A percentile compares a stretch with the other conserved stretches of the same genome.
phyloP scores from a whole-genome alignment of 1,140 invertebrate genomes.

The Melipona quadrifasciata region DNA sequence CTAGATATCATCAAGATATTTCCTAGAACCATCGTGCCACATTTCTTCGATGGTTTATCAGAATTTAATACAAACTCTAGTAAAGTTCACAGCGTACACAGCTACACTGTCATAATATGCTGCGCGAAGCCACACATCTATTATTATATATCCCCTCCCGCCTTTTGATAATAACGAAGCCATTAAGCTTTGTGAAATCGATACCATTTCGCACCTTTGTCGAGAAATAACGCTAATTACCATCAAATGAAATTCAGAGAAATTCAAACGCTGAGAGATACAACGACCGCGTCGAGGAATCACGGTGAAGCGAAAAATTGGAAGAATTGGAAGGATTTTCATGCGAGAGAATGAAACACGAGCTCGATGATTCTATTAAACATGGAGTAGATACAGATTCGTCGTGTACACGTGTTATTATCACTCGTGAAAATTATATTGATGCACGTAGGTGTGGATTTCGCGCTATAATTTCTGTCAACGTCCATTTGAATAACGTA shows the following conservation, averaged over 20 bases:
- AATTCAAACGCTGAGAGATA: too few relatives aligned
- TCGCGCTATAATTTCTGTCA: not conserved
- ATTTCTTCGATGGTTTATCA: not conserved
- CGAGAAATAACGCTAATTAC: not conserved
- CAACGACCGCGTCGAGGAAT: too few relatives aligned
- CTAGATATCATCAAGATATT: not conserved
- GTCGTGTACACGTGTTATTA: not conserved
- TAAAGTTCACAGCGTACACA: not conserved
- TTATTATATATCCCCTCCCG: not conserved
- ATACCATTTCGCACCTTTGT: not conserved
- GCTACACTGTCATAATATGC: not conserved
- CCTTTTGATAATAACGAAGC: conserved; percentile 1
- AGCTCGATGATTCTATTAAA: not conserved
- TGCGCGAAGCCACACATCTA: not conserved
- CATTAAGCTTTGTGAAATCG: not conserved
- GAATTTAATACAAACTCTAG: not conserved
- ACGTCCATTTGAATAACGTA: not conserved
- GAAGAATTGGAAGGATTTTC: too few relatives aligned
- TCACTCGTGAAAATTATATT: not conserved
- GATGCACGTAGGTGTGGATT: not conserved
- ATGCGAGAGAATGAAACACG: too few relatives aligned
- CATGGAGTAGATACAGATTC: not conserved
- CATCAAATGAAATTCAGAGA: not conserved
- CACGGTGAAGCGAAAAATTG: not conserved
- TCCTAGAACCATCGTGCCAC: not conserved